These are phyloP conservation scores for Nothocercus nigrocapillus DNA, from an alignment of 2,113 vertebrate genomes.

Conservation along the genomic window DNA sequence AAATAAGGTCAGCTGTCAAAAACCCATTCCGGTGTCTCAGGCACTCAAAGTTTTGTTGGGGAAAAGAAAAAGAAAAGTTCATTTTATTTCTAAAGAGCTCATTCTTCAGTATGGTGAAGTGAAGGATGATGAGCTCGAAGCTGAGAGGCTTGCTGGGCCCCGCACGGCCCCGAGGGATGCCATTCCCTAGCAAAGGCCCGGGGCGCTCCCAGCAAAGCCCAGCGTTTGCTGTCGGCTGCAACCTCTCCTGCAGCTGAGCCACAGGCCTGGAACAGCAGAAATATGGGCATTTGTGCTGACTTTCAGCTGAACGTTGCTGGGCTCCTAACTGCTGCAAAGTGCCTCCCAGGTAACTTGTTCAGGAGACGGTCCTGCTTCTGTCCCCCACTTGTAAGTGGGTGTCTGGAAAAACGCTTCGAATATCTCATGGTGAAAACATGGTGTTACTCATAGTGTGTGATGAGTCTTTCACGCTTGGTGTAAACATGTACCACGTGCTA, in stretches of 20 bases:
- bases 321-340: rapidly evolving
- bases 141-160: background rate
- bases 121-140: background rate
- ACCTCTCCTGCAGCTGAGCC: background rate
- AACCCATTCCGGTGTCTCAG: background rate
- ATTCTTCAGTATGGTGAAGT: background rate
- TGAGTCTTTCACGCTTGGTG: conserved; percentile 66
- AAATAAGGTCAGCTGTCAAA: conserved; percentile 63
- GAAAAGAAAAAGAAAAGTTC: background rate
- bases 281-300: rapidly evolving
- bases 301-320: background rate
- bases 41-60: background rate
- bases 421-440: conserved; percentile 6
- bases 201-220: background rate
- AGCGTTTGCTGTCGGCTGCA: background rate
- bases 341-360: background rate
- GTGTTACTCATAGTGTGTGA: conserved; percentile 18
- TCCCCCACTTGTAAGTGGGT: background rate
- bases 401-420: conserved; percentile 42
- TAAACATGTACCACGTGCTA: conserved; percentile 69
- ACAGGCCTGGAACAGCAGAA: background rate
- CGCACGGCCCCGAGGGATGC: background rate
- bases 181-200: background rate
- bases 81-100: conserved; percentile 28
- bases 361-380: background rate